Evolutionary conservation across 2,113 vertebrate species (phyloP).

Genomic region (Acrocephalus kingi): DNA sequence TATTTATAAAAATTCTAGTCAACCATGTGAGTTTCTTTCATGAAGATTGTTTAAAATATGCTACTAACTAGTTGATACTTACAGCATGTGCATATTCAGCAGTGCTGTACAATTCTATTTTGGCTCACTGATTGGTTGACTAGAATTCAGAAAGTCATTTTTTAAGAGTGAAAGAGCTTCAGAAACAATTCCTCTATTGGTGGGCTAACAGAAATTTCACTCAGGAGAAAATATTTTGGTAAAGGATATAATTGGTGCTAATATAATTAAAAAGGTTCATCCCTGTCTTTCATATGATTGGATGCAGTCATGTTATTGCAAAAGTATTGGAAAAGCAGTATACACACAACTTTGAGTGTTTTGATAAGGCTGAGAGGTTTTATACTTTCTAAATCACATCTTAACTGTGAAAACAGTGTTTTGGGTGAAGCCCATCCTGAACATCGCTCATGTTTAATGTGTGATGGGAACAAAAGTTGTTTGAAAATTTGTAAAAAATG

Average conservation of each 20-base stretch:
- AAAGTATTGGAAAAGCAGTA: neutral
- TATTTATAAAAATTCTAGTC: slow-evolving; percentile 35
- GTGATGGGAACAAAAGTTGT: neutral
- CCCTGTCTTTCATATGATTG: neutral
- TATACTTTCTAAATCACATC: neutral
- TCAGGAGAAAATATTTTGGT: neutral
- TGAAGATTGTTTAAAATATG: neutral
- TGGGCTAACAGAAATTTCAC: neutral
- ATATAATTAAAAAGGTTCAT: neutral
- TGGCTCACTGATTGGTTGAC: neutral
- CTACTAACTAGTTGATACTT: neutral
- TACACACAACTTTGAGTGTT: neutral
- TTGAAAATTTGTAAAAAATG: neutral
- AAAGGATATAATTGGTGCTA: neutral
- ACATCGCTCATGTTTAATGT: neutral
- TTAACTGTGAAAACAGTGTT: neutral
- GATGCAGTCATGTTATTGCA: neutral
- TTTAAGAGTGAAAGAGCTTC: neutral
- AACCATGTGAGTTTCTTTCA: neutral
- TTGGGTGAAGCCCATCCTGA: neutral
- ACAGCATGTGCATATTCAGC: slow-evolving; percentile 16
- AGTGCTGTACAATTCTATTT: slow-evolving; percentile 10
- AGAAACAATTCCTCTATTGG: neutral
- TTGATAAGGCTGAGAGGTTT: neutral
- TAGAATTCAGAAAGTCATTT: neutral